Percentiles rank a stretch among this genome's conserved stretches.
Evolutionary conservation across 1,140 invertebrate species (phyloP).

Genomic region (Subanguina moxae): DNA sequence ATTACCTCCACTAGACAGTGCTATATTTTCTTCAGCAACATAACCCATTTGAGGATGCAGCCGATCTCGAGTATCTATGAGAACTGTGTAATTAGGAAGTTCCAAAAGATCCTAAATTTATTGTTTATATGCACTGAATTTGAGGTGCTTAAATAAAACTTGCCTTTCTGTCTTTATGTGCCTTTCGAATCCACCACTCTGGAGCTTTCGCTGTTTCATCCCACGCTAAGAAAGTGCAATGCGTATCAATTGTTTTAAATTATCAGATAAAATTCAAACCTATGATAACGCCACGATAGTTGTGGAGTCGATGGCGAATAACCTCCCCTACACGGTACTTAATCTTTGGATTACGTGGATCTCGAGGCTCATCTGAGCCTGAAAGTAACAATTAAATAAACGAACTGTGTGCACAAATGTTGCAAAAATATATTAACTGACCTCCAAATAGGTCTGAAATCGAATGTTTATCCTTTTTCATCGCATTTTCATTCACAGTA

Average conservation of each 20-base stretch:
- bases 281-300: slow-evolving; percentile 65
- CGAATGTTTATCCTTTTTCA: slow-evolving; percentile 8
- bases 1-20: slow-evolving; percentile 47
- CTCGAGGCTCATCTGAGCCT: slow-evolving; percentile 30
- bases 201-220: slow-evolving; percentile 61
- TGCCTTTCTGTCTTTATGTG: slow-evolving; percentile 43
- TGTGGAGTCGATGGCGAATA: slow-evolving; percentile 62
- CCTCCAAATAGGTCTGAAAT: slow-evolving; percentile 23
- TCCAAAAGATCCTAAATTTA: slow-evolving; percentile 51
- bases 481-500: slow-evolving; percentile 17
- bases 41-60: slow-evolving; percentile 60
- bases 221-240: slow-evolving; percentile 62
- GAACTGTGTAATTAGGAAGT: slow-evolving; percentile 61
- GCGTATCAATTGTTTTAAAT: too few relatives aligned
- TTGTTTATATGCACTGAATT: neutral
- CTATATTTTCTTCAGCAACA: slow-evolving; percentile 61
- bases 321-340: slow-evolving; percentile 65
- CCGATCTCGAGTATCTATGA: slow-evolving; percentile 61
- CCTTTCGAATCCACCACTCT: slow-evolving; percentile 52
- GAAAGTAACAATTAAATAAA: neutral
- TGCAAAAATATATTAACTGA: slow-evolving; percentile 2
- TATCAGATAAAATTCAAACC: too few relatives aligned
- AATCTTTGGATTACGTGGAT: slow-evolving; percentile 59
- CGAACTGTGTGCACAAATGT: neutral
- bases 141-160: neutral